phyloP scores from a whole-genome alignment of 2,113 vertebrate genomes.

The Uria aalge region DNA sequence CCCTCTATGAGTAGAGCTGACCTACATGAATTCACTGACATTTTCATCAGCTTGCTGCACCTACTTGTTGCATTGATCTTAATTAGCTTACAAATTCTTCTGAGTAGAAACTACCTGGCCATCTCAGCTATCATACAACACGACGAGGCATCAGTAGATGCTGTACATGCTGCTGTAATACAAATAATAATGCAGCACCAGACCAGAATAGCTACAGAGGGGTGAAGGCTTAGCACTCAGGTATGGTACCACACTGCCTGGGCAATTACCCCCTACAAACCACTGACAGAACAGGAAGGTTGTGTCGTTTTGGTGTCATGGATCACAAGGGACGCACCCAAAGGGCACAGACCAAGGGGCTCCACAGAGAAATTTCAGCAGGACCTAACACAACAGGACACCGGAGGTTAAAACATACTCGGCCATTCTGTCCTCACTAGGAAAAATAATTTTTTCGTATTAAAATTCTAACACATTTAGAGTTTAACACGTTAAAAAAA shows the following conservation, averaged over 20 bases:
- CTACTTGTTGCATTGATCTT: background rate
- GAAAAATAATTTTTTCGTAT: background rate
- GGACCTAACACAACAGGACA: background rate
- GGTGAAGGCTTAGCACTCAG: background rate
- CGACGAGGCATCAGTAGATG: fast-evolving
- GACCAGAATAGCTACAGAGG: background rate
- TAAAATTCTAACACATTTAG: background rate
- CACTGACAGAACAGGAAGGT: background rate
- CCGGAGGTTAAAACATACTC: background rate
- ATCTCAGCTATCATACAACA: background rate
- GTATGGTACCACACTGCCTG: background rate
- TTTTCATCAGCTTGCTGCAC: background rate
- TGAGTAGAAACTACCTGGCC: background rate
- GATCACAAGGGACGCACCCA: background rate
- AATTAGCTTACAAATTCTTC: background rate
- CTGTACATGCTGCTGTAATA: background rate
- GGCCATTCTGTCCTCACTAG: background rate
- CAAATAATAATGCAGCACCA: background rate
- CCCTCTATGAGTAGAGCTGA: background rate
- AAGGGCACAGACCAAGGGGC: background rate
- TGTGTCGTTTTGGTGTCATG: background rate
- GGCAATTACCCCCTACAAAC: background rate
- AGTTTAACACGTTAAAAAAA: background rate
- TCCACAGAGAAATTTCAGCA: background rate
- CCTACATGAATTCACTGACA: background rate